phyloP scores from a whole-genome alignment of 2,888 invertebrate species.

The Rhimphoctona megacephalus region DNA sequence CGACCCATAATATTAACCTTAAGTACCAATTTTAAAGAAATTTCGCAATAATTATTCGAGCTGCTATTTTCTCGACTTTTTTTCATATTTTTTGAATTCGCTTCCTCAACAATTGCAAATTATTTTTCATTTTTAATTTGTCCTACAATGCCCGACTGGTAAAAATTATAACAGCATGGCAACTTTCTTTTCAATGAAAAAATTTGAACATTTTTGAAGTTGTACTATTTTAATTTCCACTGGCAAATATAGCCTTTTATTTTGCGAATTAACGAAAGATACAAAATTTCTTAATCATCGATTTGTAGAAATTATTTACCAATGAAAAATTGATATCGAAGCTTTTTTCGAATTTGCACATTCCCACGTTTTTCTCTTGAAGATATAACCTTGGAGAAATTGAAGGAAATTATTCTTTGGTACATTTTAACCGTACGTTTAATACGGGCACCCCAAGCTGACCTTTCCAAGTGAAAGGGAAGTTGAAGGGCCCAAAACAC shows the following conservation, averaged over 20 bases:
- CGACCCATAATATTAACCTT: background rate
- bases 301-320: background rate
- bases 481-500: slow-evolving; percentile 19
- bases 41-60: background rate
- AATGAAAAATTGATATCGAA: background rate
- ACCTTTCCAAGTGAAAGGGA: slow-evolving; percentile 52
- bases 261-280: background rate
- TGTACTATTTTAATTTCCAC: background rate
- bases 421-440: slow-evolving; percentile 33
- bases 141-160: too few species aligned
- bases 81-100: background rate
- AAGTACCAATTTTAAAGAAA: background rate
- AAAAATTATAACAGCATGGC: background rate
- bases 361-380: slow-evolving; percentile 51
- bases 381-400: background rate
- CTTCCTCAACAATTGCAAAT: background rate
- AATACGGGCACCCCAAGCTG: slow-evolving; percentile 44
- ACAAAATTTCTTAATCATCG: background rate
- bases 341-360: background rate
- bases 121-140: too few species aligned
- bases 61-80: too few species aligned
- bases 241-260: background rate
- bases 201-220: background rate
- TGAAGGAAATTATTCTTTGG: slow-evolving; percentile 1
- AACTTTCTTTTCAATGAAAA: background rate